These are phyloP conservation scores for Tragelaphus buxtoni DNA, from an alignment of 2,113 vertebrate genomes.

Conservation along the genomic window DNA sequence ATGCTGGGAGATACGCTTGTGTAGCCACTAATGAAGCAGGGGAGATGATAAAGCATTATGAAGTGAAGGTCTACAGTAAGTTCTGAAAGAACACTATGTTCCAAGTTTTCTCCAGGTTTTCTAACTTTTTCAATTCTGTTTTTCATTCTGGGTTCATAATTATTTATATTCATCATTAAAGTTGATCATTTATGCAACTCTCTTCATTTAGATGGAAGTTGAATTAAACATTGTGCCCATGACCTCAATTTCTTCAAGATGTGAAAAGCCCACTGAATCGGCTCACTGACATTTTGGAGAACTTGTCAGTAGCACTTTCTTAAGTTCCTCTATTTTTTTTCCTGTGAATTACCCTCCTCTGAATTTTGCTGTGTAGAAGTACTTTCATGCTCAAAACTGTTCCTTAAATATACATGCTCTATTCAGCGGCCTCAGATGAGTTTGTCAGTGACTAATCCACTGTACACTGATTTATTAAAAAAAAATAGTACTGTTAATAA, in stretches of 20 bases:
- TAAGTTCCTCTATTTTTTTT: not conserved
- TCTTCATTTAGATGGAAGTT: not conserved
- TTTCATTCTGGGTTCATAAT: not conserved
- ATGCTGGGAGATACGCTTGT: conserved; percentile 92
- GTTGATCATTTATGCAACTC: not conserved
- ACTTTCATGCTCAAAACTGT: not conserved
- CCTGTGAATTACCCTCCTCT: not conserved
- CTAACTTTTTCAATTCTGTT: not conserved
- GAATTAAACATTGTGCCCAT: not conserved
- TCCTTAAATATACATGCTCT: not conserved
- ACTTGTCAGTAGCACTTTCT: not conserved
- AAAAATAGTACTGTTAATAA: not conserved
- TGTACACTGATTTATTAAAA: not conserved
- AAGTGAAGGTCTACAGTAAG: conserved; percentile 95
- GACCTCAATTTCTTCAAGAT: not conserved
- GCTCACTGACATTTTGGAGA: not conserved
- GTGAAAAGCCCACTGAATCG: not conserved
- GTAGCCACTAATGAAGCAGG: conserved; percentile 96
- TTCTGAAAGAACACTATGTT: not conserved
- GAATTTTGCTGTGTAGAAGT: not conserved
- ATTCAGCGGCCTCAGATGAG: not conserved
- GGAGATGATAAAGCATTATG: conserved; percentile 91
- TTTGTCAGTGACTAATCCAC: not conserved
- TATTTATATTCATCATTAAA: not conserved
- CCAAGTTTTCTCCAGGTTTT: not conserved